Base-by-base conservation (phyloP, 2,797 vertebrate species). In the Loriculus beryllinus region DNA sequence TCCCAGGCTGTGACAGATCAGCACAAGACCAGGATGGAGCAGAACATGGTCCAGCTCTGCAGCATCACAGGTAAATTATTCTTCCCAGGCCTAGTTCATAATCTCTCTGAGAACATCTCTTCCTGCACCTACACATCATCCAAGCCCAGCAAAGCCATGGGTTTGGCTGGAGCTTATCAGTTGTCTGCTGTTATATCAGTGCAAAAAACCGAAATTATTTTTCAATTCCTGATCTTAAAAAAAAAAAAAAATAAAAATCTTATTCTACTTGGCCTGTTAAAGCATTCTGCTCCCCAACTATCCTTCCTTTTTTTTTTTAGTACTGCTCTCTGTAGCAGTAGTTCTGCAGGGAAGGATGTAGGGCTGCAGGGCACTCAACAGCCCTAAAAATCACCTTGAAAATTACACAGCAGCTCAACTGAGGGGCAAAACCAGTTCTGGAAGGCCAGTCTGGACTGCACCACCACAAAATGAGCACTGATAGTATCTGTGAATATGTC, bases 401-500 rank as follows among this genome's bases (percentile, higher is more conserved):
- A 60, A 56, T 62, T 37, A 71, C 40, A 51, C 4, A 76, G 23
- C 47, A 70, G 43, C 57, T 86, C 56, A 35, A 5, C 14, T 45
- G 20, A 76, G 56, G 7, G n/a, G 29, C 16, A 74, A 62, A 96
- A 49, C 12, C 37, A 28, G 35, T 51, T 37, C 56, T 86, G 78
- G 43, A 37, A 68, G 67, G 71, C 14, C 71, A 52, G 25, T 11
- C 79, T 35, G 59, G 22, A 18, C 54, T 69, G 52, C n/a, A 78
- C 18, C 4, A 4, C 35, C 28, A n/a, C 51, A 48, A 45, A 57
- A 70, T 29, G 16, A 70, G 23, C 0, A 0, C 26, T 42, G 64
- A 22, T 80, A 42, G 12, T 40, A 22, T 3, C 0, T 5, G 22
- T 11, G 29, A 59, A 47, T 0, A 0, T 77, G 54, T 47, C 1